Evolutionary conservation across 2,888 invertebrate species (phyloP).

Genomic region (Ochropleura leucogaster): DNA sequence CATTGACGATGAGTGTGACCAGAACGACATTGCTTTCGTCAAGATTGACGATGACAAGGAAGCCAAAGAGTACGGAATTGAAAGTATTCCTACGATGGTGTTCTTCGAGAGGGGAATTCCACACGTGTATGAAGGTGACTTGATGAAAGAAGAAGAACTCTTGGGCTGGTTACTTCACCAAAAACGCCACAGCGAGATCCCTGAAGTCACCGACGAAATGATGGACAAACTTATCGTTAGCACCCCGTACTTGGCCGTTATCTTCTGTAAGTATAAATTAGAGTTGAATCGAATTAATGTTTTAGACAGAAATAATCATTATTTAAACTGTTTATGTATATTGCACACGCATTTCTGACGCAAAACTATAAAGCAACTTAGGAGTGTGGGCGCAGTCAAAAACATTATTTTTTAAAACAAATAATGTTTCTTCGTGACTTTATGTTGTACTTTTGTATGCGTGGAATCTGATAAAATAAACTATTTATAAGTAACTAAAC

Average conservation of each 20-base stretch:
- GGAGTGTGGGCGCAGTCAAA: slow-evolving; percentile 40
- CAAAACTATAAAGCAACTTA: slow-evolving; percentile 20
- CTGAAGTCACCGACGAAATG: slow-evolving; percentile 98
- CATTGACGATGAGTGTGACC: slow-evolving; percentile 98
- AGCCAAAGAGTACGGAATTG: slow-evolving; percentile 97
- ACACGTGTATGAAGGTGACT: slow-evolving; percentile 95
- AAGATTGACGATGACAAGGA: slow-evolving; percentile 97
- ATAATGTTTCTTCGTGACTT: slow-evolving; percentile 15
- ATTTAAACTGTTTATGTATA: slow-evolving; percentile 19
- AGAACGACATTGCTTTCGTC: slow-evolving; percentile 97
- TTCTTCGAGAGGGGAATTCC: slow-evolving; percentile 94
- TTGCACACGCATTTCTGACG: slow-evolving; percentile 27
- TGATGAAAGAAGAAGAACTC: slow-evolving; percentile 97
- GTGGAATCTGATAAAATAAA: slow-evolving; percentile 5
- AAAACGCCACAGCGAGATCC: slow-evolving; percentile 97
- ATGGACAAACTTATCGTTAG: slow-evolving; percentile 96
- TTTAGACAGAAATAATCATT: slow-evolving; percentile 10
- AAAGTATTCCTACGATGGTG: slow-evolving; percentile 95
- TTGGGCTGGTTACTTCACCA: slow-evolving; percentile 97
- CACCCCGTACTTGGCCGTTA: slow-evolving; percentile 95
- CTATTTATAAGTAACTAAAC: not conserved
- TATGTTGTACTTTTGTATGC: slow-evolving; percentile 15
- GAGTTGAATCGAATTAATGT: not conserved
- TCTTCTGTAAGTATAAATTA: slow-evolving; percentile 95
- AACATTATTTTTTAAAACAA: slow-evolving; percentile 28